phyloP scores from a whole-genome alignment of 2,113 vertebrate genomes.

The Podarcis cretensis region DNA sequence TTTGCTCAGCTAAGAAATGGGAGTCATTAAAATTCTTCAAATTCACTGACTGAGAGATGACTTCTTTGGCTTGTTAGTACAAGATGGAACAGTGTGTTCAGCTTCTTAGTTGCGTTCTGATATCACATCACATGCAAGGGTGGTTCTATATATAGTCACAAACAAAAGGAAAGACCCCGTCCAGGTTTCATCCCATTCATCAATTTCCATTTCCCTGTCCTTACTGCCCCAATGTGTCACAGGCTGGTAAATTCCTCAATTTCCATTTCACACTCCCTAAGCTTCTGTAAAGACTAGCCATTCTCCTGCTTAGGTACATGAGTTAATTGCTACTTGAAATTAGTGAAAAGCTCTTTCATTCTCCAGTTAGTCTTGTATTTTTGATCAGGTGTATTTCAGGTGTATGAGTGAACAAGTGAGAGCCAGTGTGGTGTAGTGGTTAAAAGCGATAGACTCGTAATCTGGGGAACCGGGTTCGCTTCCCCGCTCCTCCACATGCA shows the following conservation, averaged over 20 bases:
- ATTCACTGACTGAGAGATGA: constrained; percentile 34
- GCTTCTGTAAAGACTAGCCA: constrained; percentile 36
- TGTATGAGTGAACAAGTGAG: too few species aligned
- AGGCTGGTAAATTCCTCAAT: constrained; percentile 38
- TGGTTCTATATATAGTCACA: constrained; percentile 45
- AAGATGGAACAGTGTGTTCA: constrained; percentile 29
- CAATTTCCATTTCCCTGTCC: constrained; percentile 39
- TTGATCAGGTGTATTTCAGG: neutral
- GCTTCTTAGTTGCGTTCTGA: constrained; percentile 42
- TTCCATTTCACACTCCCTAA: constrained; percentile 60
- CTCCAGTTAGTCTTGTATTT: neutral
- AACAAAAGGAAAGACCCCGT: constrained; percentile 49
- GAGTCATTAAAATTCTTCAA: constrained; percentile 58
- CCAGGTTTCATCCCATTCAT: constrained; percentile 48
- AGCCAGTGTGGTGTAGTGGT: too few species aligned
- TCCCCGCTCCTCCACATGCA: too few species aligned
- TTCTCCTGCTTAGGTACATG: constrained; percentile 15
- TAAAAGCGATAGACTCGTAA: too few species aligned
- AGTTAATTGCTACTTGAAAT: constrained; percentile 22
- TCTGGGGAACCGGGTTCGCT: too few species aligned
- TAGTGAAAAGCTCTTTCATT: neutral
- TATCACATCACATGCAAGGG: constrained; percentile 47
- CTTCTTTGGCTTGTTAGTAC: constrained; percentile 59
- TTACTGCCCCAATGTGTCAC: constrained; percentile 32
- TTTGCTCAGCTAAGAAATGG: constrained; percentile 43